Base-by-base conservation (phyloP, 2,113 vertebrate species). In the Lipophrys pholis region DNA sequence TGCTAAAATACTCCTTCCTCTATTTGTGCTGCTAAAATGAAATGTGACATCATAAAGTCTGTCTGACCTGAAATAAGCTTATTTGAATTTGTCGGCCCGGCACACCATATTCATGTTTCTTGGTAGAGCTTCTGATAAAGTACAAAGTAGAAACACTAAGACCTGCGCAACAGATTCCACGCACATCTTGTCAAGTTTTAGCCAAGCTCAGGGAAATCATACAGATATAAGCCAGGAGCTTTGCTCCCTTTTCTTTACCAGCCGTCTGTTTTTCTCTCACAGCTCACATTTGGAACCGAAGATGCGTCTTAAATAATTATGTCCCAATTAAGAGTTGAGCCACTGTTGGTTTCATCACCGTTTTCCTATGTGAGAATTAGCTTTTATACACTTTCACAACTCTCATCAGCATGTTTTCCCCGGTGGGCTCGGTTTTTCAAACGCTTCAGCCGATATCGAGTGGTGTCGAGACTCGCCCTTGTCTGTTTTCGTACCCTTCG, bases 21-120 rank as follows among this genome's bases (percentile, higher is more conserved):
- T 46, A 36, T 69, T 66, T 50, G 61, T 9, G 63, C 73, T 49
- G 60, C 7, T 30, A 6, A 66, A 70, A 84, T 81, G 55, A 76
- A 81, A 85, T 68, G 57, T 56, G 41, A 63, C 57, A 72, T 78
- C 45, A 73, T 57, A 78, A 78, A 81, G 69, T 84, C 74, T 17
- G 5, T 78, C 71, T 76, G 69, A 82, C 77, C 82, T 54, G 54
- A 79, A 86, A 84, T 35, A 15, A 71, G 61, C 49, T 80, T 71
- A 73, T 80, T 79, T 73, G 68, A 82, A 78, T 76, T 59, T 68
- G 54, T 64, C 66, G 69, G 68, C 55, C 65, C 7, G 8, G 43
- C 30, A 61, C 46, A 60, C 45, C 83, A 66, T 30, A 4, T 76
- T 76, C 75, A 78, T 77, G 68, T 72, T 79, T 76, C 67, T 59